Evolutionary conservation across 2,888 invertebrate genomes (phyloP), one percentile per base, ranked within the genome.

Genomic region (Aplocera efformata): DNA sequence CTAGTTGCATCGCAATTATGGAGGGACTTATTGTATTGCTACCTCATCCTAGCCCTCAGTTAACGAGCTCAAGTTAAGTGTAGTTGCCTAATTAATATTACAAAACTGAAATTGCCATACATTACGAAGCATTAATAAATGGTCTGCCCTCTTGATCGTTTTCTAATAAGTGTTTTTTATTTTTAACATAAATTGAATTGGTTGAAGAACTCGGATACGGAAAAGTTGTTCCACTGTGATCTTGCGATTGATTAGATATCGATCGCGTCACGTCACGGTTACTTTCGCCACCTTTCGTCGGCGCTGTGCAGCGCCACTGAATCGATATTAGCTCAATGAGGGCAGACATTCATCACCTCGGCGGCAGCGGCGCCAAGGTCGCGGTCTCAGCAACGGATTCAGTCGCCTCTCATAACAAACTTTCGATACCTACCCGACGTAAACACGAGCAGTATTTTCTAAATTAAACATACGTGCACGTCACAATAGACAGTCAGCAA

Each of bases 251-350:
- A 40, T 63, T 29, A 31, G 10, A n/a, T 13, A 22, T 30, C 13
- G 63, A 72, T 62, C 57, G 48, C 53, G 57, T n/a, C 67, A 67
- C 74, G 76, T 75, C 73, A 73, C 67, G 62, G 64, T 63, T 70
- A 82, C 84, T 84, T 84, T 84, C 83, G 80, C 83, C 75, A 71
- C 77, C 68, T 80, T 80, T 79, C 79, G 76, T 77, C 70, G 78
- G 24, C 10, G 20, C 29, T 7, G 36, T 20, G 28, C n/a, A n/a
- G n/a, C n/a, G 24, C 13, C 6, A 22, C n/a, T 22, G 22, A 22
- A 22, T 6, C n/a, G 7, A 22, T 6, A 22, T 22, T 17, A 17
- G 13, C 3, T 6, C 22, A 22, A 22, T 7, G 22, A 60, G 63
- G 58, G 53, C 56, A 5, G 1, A 60, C 66, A 72, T 71, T 67